Conservation (phyloP, 1,140 invertebrate species). For the Platorchestia sp. region DNA sequence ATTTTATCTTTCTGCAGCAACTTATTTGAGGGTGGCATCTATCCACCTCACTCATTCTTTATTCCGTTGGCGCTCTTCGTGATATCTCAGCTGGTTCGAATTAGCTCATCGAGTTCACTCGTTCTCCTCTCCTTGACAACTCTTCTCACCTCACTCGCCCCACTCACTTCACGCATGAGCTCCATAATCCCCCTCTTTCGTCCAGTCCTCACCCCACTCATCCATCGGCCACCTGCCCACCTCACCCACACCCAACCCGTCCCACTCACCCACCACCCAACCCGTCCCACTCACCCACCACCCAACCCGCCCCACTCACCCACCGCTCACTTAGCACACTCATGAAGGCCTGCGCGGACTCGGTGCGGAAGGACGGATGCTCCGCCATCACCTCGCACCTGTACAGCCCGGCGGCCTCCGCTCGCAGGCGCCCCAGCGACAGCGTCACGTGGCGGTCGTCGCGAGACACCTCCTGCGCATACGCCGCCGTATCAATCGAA, state of each 20-base stretch:
- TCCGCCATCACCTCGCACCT: conserved; percentile 57
- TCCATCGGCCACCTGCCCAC: neutral
- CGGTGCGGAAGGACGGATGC: conserved; percentile 56
- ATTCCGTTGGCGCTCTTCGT: no score
- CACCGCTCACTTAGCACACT: neutral
- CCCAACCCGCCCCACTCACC: neutral
- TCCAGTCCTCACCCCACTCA: neutral
- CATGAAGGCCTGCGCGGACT: conserved; percentile 32
- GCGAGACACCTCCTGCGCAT: conserved; percentile 41
- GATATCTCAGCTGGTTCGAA: neutral
- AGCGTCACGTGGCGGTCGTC: conserved; percentile 52
- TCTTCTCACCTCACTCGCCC: no score
- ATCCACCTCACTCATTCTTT: no score
- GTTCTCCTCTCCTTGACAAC: neutral
- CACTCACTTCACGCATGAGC: no score
- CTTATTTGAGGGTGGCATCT: no score
- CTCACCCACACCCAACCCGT: neutral
- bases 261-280: neutral
- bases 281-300: neutral
- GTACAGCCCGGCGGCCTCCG: conserved; percentile 32
- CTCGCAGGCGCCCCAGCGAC: neutral
- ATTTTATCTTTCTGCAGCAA: no score
- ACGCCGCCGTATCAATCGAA: no score
- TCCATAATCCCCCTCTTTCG: no score
- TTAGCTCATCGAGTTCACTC: neutral